Evolutionary conservation across 2,113 vertebrate species (phyloP), one percentile per base, ranked within the genome.

Genomic region (Zosterops borbonicus): DNA sequence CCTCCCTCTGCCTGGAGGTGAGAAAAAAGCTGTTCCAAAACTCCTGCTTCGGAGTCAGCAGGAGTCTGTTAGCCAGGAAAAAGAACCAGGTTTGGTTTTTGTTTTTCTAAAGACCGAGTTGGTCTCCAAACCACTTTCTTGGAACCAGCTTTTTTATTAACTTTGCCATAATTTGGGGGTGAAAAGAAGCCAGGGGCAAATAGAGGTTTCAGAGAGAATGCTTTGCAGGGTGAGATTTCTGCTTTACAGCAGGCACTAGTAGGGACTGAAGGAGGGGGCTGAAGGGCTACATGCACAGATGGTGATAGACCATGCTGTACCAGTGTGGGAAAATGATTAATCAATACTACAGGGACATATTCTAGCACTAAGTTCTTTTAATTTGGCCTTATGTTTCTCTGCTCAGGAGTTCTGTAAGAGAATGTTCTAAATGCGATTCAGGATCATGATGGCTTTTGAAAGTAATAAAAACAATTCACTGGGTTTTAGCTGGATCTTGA

Each of bases 271-370:
- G 74, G 64, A 95, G 92, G 81, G 14, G 25, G 65, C 84, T 89
- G 90, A 79, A 90, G 87, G 82, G 46, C 85, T 89, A 1, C 20
- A 9, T 53, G 55, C 47, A 70, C 95, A 96, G 95, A 96, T 95
- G 92, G 96, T 81, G 80, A 37, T 37, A 83, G 95, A 78, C 80
- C 28, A 0, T 60, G 46, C 86, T 94, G 94, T 97, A 95, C 96
- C 86, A 83, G 79, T n/a, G 64, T 75, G 83, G 68, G 80, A 96
- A 93, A 64, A 93, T 95, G 89, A 96, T 96, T 95, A 97, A 95
- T 97, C 94, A 68, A 81, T 95, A 91, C 64, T 67, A 59, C 73
- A 75, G 83, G 47, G 65, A 84, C 92, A 89, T 97, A 75, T 87
- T 87, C 92, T 80, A 77, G 50, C 60, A 69, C 65, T 90, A 35